These are phyloP conservation scores for Reticulitermes speratus DNA, from an alignment of 1,140 invertebrate genomes.

Conservation along the genomic window DNA sequence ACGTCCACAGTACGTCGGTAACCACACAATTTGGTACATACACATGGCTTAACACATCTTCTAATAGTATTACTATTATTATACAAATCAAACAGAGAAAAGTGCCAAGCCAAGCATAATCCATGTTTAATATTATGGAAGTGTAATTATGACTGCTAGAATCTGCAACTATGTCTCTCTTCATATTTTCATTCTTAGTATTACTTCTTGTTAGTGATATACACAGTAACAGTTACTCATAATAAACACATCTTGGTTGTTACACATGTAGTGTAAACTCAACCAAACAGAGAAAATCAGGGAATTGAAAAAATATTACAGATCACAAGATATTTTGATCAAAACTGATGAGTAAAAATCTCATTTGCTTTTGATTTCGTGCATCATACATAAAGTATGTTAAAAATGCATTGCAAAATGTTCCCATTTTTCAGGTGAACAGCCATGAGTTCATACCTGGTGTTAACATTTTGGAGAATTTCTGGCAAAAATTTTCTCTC, in stretches of 20 bases:
- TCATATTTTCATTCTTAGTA: background rate
- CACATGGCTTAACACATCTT: constrained; percentile 3
- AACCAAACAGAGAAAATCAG: background rate
- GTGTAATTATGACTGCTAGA: background rate
- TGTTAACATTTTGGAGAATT: background rate
- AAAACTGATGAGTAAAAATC: background rate
- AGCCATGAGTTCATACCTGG: background rate
- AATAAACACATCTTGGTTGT: background rate
- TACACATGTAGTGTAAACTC: background rate
- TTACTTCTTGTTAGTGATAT: background rate
- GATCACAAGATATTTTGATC: background rate
- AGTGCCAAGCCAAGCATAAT: background rate
- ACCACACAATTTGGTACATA: constrained; percentile 16
- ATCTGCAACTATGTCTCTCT: background rate
- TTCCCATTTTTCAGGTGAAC: background rate
- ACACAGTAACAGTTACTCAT: background rate
- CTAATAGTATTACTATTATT: constrained; percentile 2
- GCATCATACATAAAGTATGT: background rate
- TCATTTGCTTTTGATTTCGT: background rate
- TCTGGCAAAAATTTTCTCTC: background rate
- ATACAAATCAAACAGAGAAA: background rate
- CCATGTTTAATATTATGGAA: background rate
- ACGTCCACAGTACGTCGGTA: constrained; percentile 11
- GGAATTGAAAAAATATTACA: background rate
- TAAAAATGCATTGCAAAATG: background rate